Evolutionary conservation across 2,888 invertebrate genomes (phyloP).

Genomic region (Drosophila borealis): DNA sequence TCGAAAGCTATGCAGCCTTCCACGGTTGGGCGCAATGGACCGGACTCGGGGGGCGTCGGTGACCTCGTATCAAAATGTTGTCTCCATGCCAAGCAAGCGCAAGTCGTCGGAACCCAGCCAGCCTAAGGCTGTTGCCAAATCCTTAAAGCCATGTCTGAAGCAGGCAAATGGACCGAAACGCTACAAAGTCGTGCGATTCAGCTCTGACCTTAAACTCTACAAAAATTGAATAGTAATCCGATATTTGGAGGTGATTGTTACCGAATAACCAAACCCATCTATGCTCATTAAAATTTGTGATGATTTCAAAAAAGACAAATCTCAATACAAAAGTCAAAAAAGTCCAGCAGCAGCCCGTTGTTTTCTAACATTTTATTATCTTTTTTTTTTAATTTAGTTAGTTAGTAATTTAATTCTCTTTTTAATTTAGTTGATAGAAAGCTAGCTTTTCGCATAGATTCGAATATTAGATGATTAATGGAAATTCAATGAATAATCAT

Average conservation of each 20-base stretch:
- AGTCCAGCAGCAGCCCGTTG: neutral
- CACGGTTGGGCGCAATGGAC: neutral
- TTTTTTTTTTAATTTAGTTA: too few species aligned
- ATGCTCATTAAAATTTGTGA: neutral
- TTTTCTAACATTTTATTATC: too few species aligned
- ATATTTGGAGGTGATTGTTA: neutral
- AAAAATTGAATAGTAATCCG: neutral
- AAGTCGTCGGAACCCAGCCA: neutral
- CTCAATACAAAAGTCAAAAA: neutral
- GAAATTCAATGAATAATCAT: too few species aligned
- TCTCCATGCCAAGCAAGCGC: neutral
- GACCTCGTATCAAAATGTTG: neutral
- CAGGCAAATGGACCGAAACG: constrained; percentile 4
- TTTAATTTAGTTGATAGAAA: too few species aligned
- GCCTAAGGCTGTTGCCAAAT: neutral
- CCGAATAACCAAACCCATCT: too few species aligned
- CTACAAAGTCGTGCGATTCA: constrained; percentile 14
- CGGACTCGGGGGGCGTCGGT: neutral
- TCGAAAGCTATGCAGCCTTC: neutral
- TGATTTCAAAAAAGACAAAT: neutral
- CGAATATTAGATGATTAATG: too few species aligned
- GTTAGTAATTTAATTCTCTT: too few species aligned
- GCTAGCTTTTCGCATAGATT: too few species aligned
- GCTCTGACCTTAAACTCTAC: neutral
- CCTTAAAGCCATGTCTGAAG: constrained; percentile 17